A percentile compares a stretch with the other conserved stretches of the same genome.
These are phyloP conservation scores for Limonius californicus DNA, from an alignment of 1,140 invertebrate species.

Conservation along the genomic window DNA sequence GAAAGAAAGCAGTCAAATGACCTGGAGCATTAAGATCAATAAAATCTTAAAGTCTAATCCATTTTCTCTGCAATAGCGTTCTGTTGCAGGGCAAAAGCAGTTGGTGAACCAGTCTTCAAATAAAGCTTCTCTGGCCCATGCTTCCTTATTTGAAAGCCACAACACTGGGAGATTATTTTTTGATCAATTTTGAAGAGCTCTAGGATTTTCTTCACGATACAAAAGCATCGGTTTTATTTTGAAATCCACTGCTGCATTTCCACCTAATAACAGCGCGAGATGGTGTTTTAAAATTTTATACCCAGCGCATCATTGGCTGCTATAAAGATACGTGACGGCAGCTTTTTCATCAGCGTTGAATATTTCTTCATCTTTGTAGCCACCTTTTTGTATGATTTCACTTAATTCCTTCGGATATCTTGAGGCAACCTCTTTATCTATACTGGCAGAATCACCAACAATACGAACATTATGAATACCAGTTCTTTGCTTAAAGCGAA, in stretches of 20 bases:
- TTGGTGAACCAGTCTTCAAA: neutral
- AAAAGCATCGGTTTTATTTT: neutral
- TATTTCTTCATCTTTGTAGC: conserved; percentile 40
- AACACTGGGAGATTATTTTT: neutral
- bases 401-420: conserved; percentile 29
- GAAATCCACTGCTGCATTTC: neutral
- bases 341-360: conserved; percentile 45
- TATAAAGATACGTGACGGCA: neutral
- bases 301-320: neutral
- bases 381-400: conserved; percentile 31
- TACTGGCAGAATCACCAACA: conserved; percentile 21
- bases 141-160: neutral
- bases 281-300: neutral
- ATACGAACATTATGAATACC: neutral
- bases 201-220: neutral
- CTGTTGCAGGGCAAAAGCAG: neutral
- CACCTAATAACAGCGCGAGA: neutral
- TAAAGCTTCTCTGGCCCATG: neutral
- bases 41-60: neutral
- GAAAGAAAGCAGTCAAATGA: neutral
- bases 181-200: neutral
- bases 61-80: neutral
- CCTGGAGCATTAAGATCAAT: neutral
- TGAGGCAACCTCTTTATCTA: conserved; percentile 35
- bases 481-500: neutral